A percentile compares a stretch with the other conserved stretches of the same genome.
These are phyloP conservation scores for Dendrocincla fuliginosa DNA, from an alignment of 2,797 vertebrate genomes.

Conservation along the genomic window DNA sequence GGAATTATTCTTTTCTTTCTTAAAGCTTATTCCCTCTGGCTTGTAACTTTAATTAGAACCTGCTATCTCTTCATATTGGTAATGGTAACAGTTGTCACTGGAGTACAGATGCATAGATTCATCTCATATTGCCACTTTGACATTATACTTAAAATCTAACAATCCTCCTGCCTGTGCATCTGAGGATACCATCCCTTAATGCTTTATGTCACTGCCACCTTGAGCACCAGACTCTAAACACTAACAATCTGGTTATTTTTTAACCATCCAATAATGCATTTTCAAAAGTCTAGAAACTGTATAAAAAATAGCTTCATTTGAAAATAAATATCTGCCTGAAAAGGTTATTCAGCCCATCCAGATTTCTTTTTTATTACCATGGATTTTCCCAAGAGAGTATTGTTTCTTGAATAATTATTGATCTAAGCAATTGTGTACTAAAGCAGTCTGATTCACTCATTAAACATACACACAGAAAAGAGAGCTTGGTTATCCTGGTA, in stretches of 20 bases:
- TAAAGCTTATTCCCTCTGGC: slow-evolving; percentile 75
- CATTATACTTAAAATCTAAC: slow-evolving; percentile 31
- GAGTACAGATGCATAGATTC: slow-evolving; percentile 48
- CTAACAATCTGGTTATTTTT: slow-evolving; percentile 25
- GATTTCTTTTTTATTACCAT: slow-evolving; percentile 52
- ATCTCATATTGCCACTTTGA: slow-evolving; percentile 49
- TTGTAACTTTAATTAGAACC: slow-evolving; percentile 81
- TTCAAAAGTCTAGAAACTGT: slow-evolving; percentile 21
- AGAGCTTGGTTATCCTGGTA: slow-evolving; percentile 17
- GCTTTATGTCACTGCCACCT: slow-evolving; percentile 20
- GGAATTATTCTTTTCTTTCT: slow-evolving; percentile 73
- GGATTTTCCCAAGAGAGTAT: slow-evolving; percentile 59
- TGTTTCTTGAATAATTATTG: slow-evolving; percentile 70
- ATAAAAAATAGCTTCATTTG: slow-evolving; percentile 16
- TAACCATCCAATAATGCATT: slow-evolving; percentile 27
- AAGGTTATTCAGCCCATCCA: slow-evolving; percentile 63
- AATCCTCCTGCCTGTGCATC: neutral
- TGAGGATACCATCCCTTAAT: neutral
- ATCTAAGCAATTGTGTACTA: slow-evolving; percentile 67
- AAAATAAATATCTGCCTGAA: slow-evolving; percentile 60
- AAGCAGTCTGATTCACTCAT: slow-evolving; percentile 46
- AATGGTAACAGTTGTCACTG: slow-evolving; percentile 67
- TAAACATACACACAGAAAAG: slow-evolving; percentile 42
- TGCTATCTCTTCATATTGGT: slow-evolving; percentile 68
- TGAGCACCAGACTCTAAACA: slow-evolving; percentile 11